Base-by-base conservation (phyloP, 2,797 vertebrate species). In the Ctenosaura bakeri region DNA sequence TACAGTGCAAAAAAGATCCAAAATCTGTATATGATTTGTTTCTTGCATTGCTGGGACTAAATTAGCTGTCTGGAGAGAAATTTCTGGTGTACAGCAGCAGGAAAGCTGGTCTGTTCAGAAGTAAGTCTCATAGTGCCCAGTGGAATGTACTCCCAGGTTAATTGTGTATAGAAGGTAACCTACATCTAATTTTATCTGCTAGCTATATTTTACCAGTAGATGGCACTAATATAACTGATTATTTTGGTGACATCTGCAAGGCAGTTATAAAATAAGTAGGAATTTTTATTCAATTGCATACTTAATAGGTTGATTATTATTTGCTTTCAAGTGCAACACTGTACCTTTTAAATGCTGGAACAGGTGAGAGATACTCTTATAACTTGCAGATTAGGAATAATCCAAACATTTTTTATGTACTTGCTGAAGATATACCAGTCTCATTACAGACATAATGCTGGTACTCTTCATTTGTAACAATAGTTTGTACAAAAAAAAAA, bases 221-320 rank as follows among this genome's bases (percentile, higher is more conserved):
- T 90, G 97, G 93, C 95, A 89, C 91, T 82, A 85, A 80, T 13
- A 6, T n/a, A 77, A 80, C 26, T 26, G 46, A 5, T 74, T 73
- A 42, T 20, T 14, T 9, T 42, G 9, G 73, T 4, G 4, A 10
- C 24, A 50, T n/a, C 6, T 81, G 2, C 4, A 64, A 76, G 35
- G 42, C 18, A 42, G n/a, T 42, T 82, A 2, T 38, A 82, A 83
- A 29, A 22, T 24, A 24, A 29, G 14, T 16, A 24, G 46, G 38
- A 64, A 77, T 29, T 16, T 62, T 24, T 66, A 29, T 74, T 66
- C 16, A 0, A 69, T n/a, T 78, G 54, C 12, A 79, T 79, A 0
- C 13, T 85, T 78, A 35, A 12, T 89, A 56, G 22, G 22, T 1
- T 78, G 22, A 73, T 10, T 59, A 29, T 26, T 73, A 42, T 54